Base-by-base conservation (phyloP, 1,140 invertebrate species). In the Drepana arcuata region DNA sequence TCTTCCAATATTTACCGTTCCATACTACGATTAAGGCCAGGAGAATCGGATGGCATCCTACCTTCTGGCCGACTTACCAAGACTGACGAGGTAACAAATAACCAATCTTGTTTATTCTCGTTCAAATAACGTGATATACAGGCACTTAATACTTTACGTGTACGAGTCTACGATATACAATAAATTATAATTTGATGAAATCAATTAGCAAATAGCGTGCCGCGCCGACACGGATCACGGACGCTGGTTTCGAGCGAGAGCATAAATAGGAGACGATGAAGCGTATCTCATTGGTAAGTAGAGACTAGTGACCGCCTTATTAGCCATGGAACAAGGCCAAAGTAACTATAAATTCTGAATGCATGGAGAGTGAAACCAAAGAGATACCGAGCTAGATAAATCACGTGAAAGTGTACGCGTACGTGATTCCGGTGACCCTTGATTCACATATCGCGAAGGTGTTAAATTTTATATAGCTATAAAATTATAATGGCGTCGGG, bases 31-130 rank as follows among this genome's bases (percentile, higher is more conserved):
- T n/a, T n/a, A n/a, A n/a, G n/a, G n/a, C n/a, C n/a, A n/a, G n/a
- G n/a, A n/a, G n/a, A 18, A 16, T 11, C 13, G n/a, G 3, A 21
- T 32, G 52, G 55, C 52, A 40, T 34, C 27, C 46, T 63, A 54
- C 60, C 58, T 72, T 62, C 48, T 54, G 53, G 28, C 57, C 57
- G 31, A 60, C 55, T 69, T 72, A n/a, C n/a, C n/a, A n/a, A n/a
- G n/a, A n/a, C n/a, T n/a, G n/a, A n/a, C n/a, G n/a, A n/a, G n/a
- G n/a, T n/a, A n/a, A n/a, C n/a, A n/a, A n/a, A n/a, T n/a, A n/a
- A n/a, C n/a, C n/a, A n/a, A n/a, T n/a, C n/a, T n/a, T n/a, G n/a
- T n/a, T n/a, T n/a, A n/a, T n/a, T n/a, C n/a, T n/a, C n/a, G n/a
- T n/a, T n/a, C n/a, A n/a, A n/a, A n/a, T n/a, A n/a, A n/a, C n/a